A percentile compares a stretch with the other conserved stretches of the same genome.
Evolutionary conservation across 2,888 invertebrate genomes (phyloP).

Genomic region (Lasioglossum leucozonium): DNA sequence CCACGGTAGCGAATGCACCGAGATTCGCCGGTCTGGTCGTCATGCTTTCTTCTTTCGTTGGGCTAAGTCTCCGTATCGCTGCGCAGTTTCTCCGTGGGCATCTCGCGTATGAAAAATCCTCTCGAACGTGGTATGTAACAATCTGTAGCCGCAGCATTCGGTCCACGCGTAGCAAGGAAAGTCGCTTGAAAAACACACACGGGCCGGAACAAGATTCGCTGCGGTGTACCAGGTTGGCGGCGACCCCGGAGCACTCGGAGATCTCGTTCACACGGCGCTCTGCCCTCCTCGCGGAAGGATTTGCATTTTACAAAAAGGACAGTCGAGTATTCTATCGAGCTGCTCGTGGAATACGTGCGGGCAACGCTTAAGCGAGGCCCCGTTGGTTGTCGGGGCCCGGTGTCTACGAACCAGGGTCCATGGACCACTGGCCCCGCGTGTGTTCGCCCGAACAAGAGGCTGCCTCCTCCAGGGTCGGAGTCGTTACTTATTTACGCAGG

Average conservation of each 20-base stretch:
- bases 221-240: conserved; percentile 41
- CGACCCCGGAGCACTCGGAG: conserved; percentile 48
- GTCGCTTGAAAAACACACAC: conserved; percentile 50
- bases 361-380: conserved; percentile 54
- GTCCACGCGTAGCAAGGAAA: conserved; percentile 18
- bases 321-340: conserved; percentile 52
- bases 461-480: conserved; percentile 67
- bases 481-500: conserved; percentile 69
- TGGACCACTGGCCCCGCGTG: conserved; percentile 53
- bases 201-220: conserved; percentile 50
- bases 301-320: conserved; percentile 70
- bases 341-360: conserved; percentile 53
- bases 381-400: conserved; percentile 6
- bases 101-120: conserved; percentile 6
- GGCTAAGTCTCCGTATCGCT: not conserved
- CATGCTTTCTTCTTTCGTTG: conserved; percentile 1
- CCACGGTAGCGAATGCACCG: too few species aligned
- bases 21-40: not conserved
- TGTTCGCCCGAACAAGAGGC: conserved; percentile 62
- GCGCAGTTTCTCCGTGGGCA: not conserved
- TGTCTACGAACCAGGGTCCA: conserved; percentile 1
- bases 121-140: conserved; percentile 16
- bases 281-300: conserved; percentile 55
- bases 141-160: conserved; percentile 48
- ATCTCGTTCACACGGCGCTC: conserved; percentile 68